Evolutionary conservation across 2,113 vertebrate genomes (phyloP).

Genomic region (Nycticorax nycticorax): DNA sequence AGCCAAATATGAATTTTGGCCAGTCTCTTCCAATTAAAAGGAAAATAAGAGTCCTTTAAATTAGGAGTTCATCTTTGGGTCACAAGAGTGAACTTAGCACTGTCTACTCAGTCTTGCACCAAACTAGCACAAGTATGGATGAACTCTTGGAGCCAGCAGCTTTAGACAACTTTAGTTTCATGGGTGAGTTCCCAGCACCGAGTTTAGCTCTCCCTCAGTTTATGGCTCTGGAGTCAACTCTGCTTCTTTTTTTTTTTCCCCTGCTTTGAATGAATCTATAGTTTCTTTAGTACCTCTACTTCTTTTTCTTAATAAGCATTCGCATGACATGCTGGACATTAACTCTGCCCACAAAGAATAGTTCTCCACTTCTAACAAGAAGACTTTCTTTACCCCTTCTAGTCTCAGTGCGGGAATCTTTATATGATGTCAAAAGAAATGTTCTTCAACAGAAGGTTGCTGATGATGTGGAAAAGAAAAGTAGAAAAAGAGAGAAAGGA

Average conservation of each 20-base stretch:
- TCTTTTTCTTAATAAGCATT: neutral
- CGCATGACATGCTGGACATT: neutral
- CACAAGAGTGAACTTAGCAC: neutral
- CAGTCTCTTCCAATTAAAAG: neutral
- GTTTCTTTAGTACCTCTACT: neutral
- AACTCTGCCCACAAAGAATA: neutral
- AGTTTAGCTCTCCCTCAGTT: neutral
- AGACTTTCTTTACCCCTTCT: neutral
- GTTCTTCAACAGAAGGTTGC: neutral
- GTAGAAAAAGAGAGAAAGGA: neutral
- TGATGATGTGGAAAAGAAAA: neutral
- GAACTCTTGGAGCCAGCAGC: neutral
- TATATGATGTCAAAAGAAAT: neutral
- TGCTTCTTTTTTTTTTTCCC: neutral
- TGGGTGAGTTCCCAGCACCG: neutral
- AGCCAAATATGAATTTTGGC: neutral
- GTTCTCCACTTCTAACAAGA: neutral
- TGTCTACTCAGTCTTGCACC: neutral
- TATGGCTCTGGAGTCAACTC: neutral
- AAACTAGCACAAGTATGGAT: neutral
- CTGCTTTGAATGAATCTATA: neutral
- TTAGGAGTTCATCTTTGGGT: neutral
- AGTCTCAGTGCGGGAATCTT: neutral
- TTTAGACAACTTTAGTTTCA: neutral
- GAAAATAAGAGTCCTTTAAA: neutral